Base-by-base conservation (phyloP, 2,888 invertebrate genomes). In the Chelonus formosanus region DNA sequence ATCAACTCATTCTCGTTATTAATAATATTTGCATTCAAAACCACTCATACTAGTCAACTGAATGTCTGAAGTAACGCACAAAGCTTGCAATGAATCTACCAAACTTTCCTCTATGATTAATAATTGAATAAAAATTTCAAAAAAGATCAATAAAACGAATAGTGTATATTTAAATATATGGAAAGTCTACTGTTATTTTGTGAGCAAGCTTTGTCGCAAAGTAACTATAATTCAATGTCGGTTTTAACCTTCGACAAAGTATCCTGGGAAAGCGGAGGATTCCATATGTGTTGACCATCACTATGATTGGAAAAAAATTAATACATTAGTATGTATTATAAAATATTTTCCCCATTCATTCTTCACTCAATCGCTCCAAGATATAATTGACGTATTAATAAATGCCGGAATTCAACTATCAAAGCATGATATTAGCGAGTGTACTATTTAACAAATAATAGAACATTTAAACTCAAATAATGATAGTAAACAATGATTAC, bases 1-100 rank as follows among this genome's bases (percentile, higher is more conserved):
- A 83, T 82, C 78, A 83, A 83, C 83, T 83, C 79, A 83, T 80
- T 81, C 79, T 80, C 74, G 80, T 83, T 82, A 83, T 81, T 83
- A 83, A 82, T 82, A 82, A 77, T 80, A 80, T 81, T 78, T 81
- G 77, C 83, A 81, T 78, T 80, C 83, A 80, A 69, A 76, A 75
- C 76, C 82, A 83, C 78, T 81, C 83, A 82, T 80, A 78, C 82
- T 77, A 79, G 74, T 72, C 73, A 76, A 78, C 76, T 71, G 73
- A 71, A 61, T 61, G 44, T 53, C 36, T 53, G 31, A 61, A 31
- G 60, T 65, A 65, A 63, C 65, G 65, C 61, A 48, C 65, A 56
- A 68, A 70, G 60, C 48, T 55, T 63, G 57, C 59, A 32, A 69
- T 60, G 69, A 72, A 68, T 73, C 71, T 71, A 76, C 73, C 71